Evolutionary conservation across 2,888 invertebrate genomes (phyloP), one percentile per base, ranked within the genome.

Genomic region (Maniola hyperantus): DNA sequence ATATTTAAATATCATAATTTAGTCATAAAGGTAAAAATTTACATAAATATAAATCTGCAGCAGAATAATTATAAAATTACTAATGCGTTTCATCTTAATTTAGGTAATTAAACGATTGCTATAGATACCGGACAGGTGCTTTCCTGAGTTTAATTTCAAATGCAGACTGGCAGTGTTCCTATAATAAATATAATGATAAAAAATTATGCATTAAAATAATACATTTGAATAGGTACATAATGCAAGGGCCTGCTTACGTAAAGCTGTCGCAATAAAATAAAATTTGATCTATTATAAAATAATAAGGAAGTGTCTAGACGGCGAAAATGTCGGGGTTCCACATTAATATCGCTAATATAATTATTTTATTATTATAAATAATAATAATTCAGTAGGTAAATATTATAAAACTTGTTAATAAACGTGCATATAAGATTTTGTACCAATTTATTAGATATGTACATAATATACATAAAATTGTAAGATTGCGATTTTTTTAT

Each of bases 231-330:
- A n/a, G n/a, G n/a, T n/a, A 60, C 34, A 20, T 50, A 60, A 84
- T 82, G 83, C 85, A 85, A 87, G 87, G 80, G 77, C 86, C 87
- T 76, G 87, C 87, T 83, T 83, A 84, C 84, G 85, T 74, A 70
- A 72, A 54, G 26, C 46, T 65, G n/a, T 20, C 18, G 36, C 44
- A 61, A 64, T 8, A 53, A 51, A 59, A 65, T n/a, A 34, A 34
- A 36, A n/a, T 8, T 15, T 18, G n/a, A n/a, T n/a, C n/a, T n/a
- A n/a, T n/a, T 1, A 1, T 18, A 18, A 26, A 20, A 50, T 26
- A 18, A 26, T 48, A 48, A 36, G 39, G 7, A 46, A 48, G 42
- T 44, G 50, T 44, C 13, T 65, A 18, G 46, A 13, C 51, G 68
- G 64, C 57, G 64, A 18, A 73, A 74, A 76, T 72, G 72, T 77